Percentiles rank a stretch among this genome's conserved stretches.
phyloP scores from a whole-genome alignment of 2,797 vertebrate genomes.

The Cyprinodon diabolis region DNA sequence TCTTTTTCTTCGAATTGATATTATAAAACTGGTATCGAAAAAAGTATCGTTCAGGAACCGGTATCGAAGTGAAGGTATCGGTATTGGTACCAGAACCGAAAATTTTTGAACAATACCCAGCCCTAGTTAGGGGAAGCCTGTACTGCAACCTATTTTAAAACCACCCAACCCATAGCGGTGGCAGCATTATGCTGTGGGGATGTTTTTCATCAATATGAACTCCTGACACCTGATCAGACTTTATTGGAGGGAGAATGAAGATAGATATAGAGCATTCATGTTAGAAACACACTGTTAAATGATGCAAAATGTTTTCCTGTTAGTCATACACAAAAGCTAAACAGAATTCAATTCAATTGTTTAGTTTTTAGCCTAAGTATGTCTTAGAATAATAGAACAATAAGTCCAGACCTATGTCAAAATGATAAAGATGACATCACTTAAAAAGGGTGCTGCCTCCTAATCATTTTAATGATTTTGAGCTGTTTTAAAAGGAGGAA shows the following conservation, averaged over 20 bases:
- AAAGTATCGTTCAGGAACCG: too few species aligned
- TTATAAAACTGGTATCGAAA: too few species aligned
- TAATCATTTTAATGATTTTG: background rate
- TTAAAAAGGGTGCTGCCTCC: background rate
- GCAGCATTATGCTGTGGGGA: background rate
- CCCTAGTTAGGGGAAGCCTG: too few species aligned
- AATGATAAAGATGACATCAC: background rate
- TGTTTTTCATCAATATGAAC: background rate
- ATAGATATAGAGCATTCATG: background rate
- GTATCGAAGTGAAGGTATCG: too few species aligned
- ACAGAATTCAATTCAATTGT: background rate
- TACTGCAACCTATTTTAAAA: background rate
- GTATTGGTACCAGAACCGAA: too few species aligned
- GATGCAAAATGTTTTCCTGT: background rate
- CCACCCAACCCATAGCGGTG: background rate
- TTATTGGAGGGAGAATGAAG: background rate
- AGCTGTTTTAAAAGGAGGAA: background rate
- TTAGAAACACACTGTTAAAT: background rate
- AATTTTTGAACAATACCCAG: too few species aligned
- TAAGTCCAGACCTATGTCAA: background rate
- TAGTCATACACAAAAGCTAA: background rate
- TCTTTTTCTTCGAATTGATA: too few species aligned
- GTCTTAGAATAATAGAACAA: background rate
- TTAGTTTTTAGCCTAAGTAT: background rate
- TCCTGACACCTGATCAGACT: background rate